Evolutionary conservation across 2,888 invertebrate species (phyloP).

Genomic region (Drosophila nr. perissopoda): DNA sequence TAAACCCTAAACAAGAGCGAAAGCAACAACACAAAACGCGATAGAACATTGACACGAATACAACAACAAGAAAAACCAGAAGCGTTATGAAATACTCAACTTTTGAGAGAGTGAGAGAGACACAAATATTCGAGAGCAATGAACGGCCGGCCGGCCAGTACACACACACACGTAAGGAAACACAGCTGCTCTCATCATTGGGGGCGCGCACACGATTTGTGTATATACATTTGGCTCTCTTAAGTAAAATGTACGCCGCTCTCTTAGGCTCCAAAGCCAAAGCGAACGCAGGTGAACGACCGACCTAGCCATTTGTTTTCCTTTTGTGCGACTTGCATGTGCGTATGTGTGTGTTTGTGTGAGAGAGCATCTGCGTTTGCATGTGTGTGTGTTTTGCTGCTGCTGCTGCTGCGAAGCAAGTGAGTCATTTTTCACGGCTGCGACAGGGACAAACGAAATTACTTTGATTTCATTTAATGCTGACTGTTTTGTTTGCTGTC

Average conservation of each 20-base stretch:
- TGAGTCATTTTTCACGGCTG: slow-evolving; percentile 68
- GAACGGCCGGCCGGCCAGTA: slow-evolving; percentile 69
- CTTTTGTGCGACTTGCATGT: slow-evolving; percentile 63
- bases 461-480: slow-evolving; percentile 60
- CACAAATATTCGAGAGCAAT: slow-evolving; percentile 59
- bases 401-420: slow-evolving; percentile 62
- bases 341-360: slow-evolving; percentile 20
- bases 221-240: slow-evolving; percentile 37
- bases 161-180: slow-evolving; percentile 16
- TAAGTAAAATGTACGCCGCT: slow-evolving; percentile 30
- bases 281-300: slow-evolving; percentile 84
- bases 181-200: slow-evolving; percentile 43
- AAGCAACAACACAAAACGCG: slow-evolving; percentile 72
- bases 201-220: slow-evolving; percentile 52
- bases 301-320: slow-evolving; percentile 85
- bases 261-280: slow-evolving; percentile 48
- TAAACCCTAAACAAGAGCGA: slow-evolving; percentile 82
- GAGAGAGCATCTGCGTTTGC: slow-evolving; percentile 46
- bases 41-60: slow-evolving; percentile 77
- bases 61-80: slow-evolving; percentile 78
- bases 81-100: slow-evolving; percentile 76
- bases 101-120: slow-evolving; percentile 33
- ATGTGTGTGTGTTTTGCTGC: slow-evolving; percentile 15
- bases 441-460: slow-evolving; percentile 43
- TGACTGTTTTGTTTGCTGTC: slow-evolving; percentile 35